Percentiles rank a stretch among this genome's conserved stretches.
Evolutionary conservation across 2,797 vertebrate genomes (phyloP).

Genomic region (Zenarchopterus dispar): DNA sequence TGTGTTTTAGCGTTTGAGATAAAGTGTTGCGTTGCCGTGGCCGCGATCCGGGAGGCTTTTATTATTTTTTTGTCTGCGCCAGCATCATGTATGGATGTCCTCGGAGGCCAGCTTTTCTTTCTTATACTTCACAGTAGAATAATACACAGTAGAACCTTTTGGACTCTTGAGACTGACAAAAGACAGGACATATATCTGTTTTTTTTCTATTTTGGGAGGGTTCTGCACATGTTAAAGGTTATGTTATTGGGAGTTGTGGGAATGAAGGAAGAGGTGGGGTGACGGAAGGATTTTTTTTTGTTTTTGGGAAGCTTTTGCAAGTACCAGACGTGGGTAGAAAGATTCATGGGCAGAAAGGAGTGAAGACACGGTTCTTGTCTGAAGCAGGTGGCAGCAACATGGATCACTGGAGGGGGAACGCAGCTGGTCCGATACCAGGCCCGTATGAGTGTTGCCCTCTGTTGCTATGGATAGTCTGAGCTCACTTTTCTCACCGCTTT

Average conservation of each 20-base stretch:
- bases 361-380: slow-evolving; percentile 8
- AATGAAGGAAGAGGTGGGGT: slow-evolving; percentile 53
- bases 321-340: slow-evolving; percentile 20
- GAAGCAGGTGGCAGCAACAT: slow-evolving; percentile 16
- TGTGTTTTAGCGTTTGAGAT: slow-evolving; percentile 71
- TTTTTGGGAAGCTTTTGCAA: slow-evolving; percentile 30
- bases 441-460: slow-evolving; percentile 22
- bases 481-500: slow-evolving; percentile 11
- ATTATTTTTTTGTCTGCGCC: slow-evolving; percentile 69
- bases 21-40: slow-evolving; percentile 55
- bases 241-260: slow-evolving; percentile 60
- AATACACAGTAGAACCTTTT: slow-evolving; percentile 18
- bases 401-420: slow-evolving; percentile 7
- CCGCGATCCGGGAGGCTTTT: slow-evolving; percentile 49
- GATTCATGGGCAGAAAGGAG: slow-evolving; percentile 43
- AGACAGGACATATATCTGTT: slow-evolving; percentile 11
- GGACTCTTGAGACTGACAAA: slow-evolving; percentile 20
- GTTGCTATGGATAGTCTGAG: slow-evolving; percentile 7
- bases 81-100: slow-evolving; percentile 55
- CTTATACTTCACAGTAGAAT: slow-evolving; percentile 29
- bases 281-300: slow-evolving; percentile 23
- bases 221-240: slow-evolving; percentile 43
- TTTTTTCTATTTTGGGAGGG: slow-evolving; percentile 25
- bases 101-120: slow-evolving; percentile 58
- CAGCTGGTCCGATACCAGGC: slow-evolving; percentile 37